These are phyloP conservation scores for Rhinogobius similis DNA, from an alignment of 2,113 vertebrate genomes.

Conservation along the genomic window DNA sequence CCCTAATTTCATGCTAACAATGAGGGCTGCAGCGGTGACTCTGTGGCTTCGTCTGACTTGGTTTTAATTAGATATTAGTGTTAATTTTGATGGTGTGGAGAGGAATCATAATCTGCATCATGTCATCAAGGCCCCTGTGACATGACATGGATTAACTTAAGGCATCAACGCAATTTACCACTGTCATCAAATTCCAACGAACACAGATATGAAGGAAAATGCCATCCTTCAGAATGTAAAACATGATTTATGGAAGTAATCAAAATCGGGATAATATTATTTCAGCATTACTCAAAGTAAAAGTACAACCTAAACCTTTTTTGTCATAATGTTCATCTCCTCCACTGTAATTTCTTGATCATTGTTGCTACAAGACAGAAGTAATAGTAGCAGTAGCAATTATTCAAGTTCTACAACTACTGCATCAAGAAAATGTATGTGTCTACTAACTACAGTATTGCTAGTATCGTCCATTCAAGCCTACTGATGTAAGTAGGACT, in stretches of 20 bases:
- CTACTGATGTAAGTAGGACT: too few species aligned
- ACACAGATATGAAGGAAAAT: constrained; percentile 35
- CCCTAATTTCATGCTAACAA: constrained; percentile 54
- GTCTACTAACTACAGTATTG: not conserved
- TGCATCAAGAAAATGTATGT: not conserved
- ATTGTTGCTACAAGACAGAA: too few species aligned
- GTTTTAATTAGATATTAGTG: constrained; percentile 68
- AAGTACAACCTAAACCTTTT: not conserved
- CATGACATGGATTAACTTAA: constrained; percentile 69
- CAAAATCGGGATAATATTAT: not conserved
- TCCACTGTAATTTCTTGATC: too few species aligned
- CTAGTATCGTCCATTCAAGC: not conserved
- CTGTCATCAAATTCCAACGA: constrained; percentile 48
- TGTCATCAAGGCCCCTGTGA: constrained; percentile 57
- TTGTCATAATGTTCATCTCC: not conserved
- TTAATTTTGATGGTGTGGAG: constrained; percentile 57
- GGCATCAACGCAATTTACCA: constrained; percentile 58
- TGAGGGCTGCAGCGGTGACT: constrained; percentile 30
- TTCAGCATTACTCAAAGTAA: not conserved
- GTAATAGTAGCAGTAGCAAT: too few species aligned
- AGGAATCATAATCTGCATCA: constrained; percentile 54
- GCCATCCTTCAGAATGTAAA: constrained; percentile 6
- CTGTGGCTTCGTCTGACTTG: constrained; percentile 42
- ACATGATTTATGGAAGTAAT: not conserved
- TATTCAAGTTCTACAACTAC: not conserved